Base-by-base conservation (phyloP, 2,888 invertebrate genomes). In the Agelastica alni region DNA sequence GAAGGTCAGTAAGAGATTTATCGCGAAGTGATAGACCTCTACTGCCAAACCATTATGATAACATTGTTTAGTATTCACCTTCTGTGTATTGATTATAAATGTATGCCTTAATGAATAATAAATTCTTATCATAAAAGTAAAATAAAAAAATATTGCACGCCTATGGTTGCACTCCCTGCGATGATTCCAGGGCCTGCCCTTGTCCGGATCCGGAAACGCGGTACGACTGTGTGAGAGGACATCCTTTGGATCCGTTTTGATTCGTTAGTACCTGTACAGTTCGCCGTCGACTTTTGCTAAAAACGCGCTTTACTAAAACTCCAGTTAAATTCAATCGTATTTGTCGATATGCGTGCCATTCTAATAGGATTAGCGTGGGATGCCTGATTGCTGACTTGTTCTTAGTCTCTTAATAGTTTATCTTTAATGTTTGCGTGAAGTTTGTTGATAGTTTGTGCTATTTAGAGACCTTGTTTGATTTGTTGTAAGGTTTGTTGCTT, bases 201-300 rank as follows among this genome's bases (percentile, higher is more conserved):
- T 42, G 51, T 58, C 60, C 61, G 61, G 61, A 59, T 59, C 58
- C 61, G 61, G 61, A 61, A 61, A 48, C 48, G 52, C 54, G 51
- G 45, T 54, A 54, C 51, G 45, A 47, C 52, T 13, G 20, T 12
- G 16, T 32, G 51, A 61, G 56, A 61, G 56, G 56, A 59, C 61
- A 59, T 61, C 61, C 61, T 58, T 56, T 56, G 41, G 49, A 56
- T 58, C 58, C 53, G 51, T 60, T 51, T 49, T 45, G 49, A 57
- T 52, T 39, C 26, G 37, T 20, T 41, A 36, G 44, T 51, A n/a
- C 12, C 12, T 20, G 17, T 6, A 56, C 47, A 61, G 60, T 61
- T 52, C 43, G 39, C 46, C 13, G 56, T 53, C 49, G 34, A 45
- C 53, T 58, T 52, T 61, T 54, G 60, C 56, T 53, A 53, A 58